These are phyloP conservation scores for Sipha maydis DNA, from an alignment of 2,888 invertebrate species.

Conservation along the genomic window DNA sequence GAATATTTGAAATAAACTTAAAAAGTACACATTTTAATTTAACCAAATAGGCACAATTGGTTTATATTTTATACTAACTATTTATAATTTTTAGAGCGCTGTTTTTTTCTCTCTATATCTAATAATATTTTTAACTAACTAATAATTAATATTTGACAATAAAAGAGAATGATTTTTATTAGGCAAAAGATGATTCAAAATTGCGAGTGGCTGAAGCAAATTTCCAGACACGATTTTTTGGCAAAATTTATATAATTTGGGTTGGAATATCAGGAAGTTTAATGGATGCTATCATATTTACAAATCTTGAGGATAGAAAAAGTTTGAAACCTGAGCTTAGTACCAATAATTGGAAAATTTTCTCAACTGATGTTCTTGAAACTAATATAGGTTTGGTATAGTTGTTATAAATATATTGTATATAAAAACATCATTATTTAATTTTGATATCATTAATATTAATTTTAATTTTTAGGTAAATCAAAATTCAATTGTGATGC, in stretches of 20 bases:
- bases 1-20: not conserved
- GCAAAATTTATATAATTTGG: slow-evolving; percentile 81
- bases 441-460: not conserved
- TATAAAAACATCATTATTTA: not conserved
- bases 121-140: not conserved
- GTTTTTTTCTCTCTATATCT: not conserved
- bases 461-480: slow-evolving; percentile 69
- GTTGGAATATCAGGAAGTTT: slow-evolving; percentile 70
- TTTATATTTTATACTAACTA: not conserved
- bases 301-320: slow-evolving; percentile 80
- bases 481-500: slow-evolving; percentile 84
- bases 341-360: slow-evolving; percentile 88
- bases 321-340: slow-evolving; percentile 70
- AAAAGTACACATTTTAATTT: not conserved
- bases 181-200: slow-evolving; percentile 71
- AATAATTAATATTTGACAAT: not conserved
- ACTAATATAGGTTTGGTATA: slow-evolving; percentile 71
- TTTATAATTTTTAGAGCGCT: not conserved
- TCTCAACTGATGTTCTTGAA: slow-evolving; percentile 88
- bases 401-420: not conserved
- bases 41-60: not conserved
- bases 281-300: slow-evolving; percentile 80
- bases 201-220: slow-evolving; percentile 83
- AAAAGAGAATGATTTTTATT: slow-evolving; percentile 2
- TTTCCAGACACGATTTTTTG: slow-evolving; percentile 78